These are phyloP conservation scores for Tenebrosternarchus preto DNA, from an alignment of 2,113 vertebrate genomes.

Conservation along the genomic window DNA sequence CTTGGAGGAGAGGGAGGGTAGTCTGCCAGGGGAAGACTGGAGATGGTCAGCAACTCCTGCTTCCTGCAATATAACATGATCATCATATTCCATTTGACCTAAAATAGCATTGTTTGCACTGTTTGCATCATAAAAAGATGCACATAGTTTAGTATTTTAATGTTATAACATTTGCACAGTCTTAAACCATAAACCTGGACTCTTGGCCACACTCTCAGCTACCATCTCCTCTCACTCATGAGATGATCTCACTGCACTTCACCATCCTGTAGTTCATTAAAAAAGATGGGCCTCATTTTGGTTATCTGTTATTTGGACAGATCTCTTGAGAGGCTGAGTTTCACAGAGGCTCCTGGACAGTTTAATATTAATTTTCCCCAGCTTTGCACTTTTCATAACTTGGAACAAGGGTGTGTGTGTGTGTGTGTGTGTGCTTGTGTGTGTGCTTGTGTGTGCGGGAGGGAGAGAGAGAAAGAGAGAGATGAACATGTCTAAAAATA, in stretches of 20 bases:
- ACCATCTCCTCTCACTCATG: background rate
- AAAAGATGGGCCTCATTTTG: conserved; percentile 37
- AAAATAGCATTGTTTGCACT: background rate
- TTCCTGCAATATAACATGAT: conserved; percentile 77
- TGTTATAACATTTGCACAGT: background rate
- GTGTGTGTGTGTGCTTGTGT: background rate
- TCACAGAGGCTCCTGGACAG: background rate
- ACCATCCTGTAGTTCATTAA: conserved; percentile 42
- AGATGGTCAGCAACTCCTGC: conserved; percentile 84
- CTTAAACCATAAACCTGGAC: background rate
- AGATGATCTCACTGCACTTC: background rate
- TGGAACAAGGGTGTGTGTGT: background rate
- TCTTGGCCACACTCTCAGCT: background rate
- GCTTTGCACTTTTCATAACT: conserved; percentile 28
- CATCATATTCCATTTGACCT: background rate
- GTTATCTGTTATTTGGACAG: conserved; percentile 32
- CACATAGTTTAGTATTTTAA: background rate
- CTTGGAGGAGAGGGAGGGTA: conserved; percentile 85
- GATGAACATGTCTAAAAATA: conserved; percentile 59
- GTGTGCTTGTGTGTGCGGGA: background rate
- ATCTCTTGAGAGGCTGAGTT: conserved; percentile 3
- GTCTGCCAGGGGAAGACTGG: conserved; percentile 77
- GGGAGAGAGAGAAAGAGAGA: conserved; percentile 9
- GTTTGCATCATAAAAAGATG: background rate
- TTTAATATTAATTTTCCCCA: conserved; percentile 35